Conservation (phyloP, 2,797 vertebrate species). For the Sibirionetta formosa region DNA sequence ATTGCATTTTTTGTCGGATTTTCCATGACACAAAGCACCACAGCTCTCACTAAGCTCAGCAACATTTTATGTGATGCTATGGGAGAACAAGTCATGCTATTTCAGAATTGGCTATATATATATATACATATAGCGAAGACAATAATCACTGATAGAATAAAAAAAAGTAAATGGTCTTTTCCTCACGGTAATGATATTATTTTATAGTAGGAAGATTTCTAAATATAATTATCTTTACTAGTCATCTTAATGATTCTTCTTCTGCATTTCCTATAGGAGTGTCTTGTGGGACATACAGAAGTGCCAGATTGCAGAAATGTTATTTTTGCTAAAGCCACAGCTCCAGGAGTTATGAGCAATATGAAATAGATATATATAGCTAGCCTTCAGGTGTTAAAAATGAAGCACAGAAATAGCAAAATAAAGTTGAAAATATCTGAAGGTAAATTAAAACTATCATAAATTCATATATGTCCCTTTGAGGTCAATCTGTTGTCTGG, state of each 20-base stretch:
- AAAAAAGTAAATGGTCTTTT: not conserved
- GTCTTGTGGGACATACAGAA: not conserved
- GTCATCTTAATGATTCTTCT: not conserved
- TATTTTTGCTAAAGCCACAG: not conserved
- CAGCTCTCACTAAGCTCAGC: not conserved
- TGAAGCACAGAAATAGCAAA: not conserved
- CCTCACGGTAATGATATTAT: not conserved
- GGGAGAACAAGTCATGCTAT: not conserved
- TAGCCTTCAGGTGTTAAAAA: not conserved
- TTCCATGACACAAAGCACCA: not conserved
- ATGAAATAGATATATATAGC: not conserved
- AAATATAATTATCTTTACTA: not conserved
- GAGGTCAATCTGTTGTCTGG: not conserved
- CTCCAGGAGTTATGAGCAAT: not conserved
- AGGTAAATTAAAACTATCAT: not conserved
- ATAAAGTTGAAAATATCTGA: not conserved
- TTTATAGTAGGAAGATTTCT: not conserved
- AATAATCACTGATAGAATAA: not conserved
- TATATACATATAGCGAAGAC: not conserved
- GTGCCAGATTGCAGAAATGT: not conserved
- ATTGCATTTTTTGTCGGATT: slow-evolving; percentile 7
- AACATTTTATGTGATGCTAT: not conserved
- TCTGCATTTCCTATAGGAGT: not conserved
- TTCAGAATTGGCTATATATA: not conserved
- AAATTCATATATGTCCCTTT: not conserved